Conservation (phyloP, 2,113 vertebrate species). For the Penelope pileata region DNA sequence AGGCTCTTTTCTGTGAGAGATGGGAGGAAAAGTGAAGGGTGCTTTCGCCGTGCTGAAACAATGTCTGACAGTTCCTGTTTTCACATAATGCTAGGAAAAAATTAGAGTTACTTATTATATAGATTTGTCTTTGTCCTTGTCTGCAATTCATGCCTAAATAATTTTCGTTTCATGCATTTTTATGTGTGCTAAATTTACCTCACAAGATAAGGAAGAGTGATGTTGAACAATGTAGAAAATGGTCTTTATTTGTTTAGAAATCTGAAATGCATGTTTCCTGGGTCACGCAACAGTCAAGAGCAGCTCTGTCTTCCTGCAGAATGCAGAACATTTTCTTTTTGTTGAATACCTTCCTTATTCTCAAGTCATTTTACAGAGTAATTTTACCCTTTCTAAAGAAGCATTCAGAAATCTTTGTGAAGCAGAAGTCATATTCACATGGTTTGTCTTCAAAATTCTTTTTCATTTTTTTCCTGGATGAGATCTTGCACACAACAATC, state of each 20-base stretch:
- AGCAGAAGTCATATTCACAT: background rate
- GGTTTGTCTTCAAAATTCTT: background rate
- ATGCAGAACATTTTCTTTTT: accelerated
- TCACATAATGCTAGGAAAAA: background rate
- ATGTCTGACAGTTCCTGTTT: background rate
- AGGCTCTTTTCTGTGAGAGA: background rate
- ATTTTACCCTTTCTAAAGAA: background rate
- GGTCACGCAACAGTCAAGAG: background rate
- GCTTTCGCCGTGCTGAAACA: background rate
- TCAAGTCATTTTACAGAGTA: background rate
- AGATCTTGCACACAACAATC: background rate
- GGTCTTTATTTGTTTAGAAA: background rate
- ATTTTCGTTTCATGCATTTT: background rate
- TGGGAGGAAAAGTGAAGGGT: background rate
- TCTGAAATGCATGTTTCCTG: background rate
- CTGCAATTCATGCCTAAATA: background rate
- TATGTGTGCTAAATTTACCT: background rate
- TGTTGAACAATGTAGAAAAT: background rate
- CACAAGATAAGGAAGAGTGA: background rate
- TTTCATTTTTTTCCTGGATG: background rate
- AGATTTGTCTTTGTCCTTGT: background rate
- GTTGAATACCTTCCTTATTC: background rate
- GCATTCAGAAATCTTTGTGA: background rate
- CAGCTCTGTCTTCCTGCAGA: background rate
- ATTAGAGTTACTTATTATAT: background rate